Evolutionary conservation across 1,140 invertebrate species (phyloP).

Genomic region (Nilaparvata lugens): DNA sequence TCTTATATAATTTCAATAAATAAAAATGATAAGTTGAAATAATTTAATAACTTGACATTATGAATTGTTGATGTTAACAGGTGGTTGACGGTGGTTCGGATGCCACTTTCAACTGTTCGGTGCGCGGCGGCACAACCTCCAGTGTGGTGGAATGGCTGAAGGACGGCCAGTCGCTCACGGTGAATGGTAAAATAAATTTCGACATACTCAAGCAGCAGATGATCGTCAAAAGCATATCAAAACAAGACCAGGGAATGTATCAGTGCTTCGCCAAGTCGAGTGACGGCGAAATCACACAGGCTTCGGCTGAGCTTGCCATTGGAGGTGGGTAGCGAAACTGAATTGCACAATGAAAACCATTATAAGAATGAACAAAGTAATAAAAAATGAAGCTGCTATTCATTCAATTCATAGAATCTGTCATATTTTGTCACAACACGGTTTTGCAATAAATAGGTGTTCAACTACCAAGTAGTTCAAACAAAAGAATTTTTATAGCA

Average conservation of each 20-base stretch:
- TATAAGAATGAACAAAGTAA: conserved; percentile 7
- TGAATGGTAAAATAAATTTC: conserved; percentile 28
- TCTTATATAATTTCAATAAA: too few relatives aligned
- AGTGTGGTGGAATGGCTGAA: conserved; percentile 66
- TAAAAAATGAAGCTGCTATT: too few relatives aligned
- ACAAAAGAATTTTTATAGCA: too few relatives aligned
- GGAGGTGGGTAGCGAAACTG: conserved; percentile 61
- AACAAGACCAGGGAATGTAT: conserved; percentile 78
- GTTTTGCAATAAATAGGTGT: too few relatives aligned
- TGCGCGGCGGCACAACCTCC: conserved; percentile 65
- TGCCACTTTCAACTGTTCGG: conserved; percentile 73
- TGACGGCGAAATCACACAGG: conserved; percentile 67
- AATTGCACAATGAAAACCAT: too few relatives aligned
- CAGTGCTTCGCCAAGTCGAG: conserved; percentile 76
- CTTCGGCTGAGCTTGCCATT: conserved; percentile 67
- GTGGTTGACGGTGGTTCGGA: conserved; percentile 73
- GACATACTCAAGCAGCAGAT: conserved; percentile 39
- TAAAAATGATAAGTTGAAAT: too few relatives aligned
- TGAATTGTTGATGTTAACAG: too few relatives aligned
- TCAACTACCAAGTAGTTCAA: too few relatives aligned
- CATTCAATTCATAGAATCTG: too few relatives aligned
- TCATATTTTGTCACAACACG: too few relatives aligned
- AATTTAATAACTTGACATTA: too few relatives aligned
- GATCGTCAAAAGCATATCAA: conserved; percentile 54
- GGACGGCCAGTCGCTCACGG: conserved; percentile 58